These are phyloP conservation scores for Centroberyx gerrardi DNA, from an alignment of 2,797 vertebrate genomes.

Conservation along the genomic window DNA sequence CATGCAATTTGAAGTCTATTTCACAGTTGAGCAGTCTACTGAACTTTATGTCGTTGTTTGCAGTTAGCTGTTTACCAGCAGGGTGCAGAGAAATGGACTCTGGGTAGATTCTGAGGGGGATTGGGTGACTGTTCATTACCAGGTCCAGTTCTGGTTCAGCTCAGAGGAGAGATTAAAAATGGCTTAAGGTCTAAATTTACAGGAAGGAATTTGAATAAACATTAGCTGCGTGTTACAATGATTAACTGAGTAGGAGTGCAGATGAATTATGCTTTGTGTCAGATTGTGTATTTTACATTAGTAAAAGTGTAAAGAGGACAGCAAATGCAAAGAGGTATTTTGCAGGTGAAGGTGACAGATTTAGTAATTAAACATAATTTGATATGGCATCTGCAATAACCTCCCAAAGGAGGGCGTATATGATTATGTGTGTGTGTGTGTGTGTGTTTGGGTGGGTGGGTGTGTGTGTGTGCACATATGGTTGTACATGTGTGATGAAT, in stretches of 20 bases:
- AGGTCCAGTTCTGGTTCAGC: constrained; percentile 20
- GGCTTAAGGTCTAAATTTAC: constrained; percentile 27
- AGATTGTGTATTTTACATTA: constrained; percentile 3
- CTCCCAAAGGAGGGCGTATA: background rate
- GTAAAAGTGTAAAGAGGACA: constrained; percentile 1
- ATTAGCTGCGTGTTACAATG: constrained; percentile 10
- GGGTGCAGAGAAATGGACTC: constrained; percentile 26
- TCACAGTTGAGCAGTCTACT: constrained; percentile 81
- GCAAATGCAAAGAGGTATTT: constrained; percentile 2
- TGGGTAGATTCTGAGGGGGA: constrained; percentile 45
- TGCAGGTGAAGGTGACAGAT: constrained; percentile 32
- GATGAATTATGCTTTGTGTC: constrained; percentile 5
- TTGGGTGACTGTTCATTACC: constrained; percentile 41
- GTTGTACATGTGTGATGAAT: constrained; percentile 46
- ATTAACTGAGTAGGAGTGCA: background rate
- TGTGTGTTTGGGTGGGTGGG: background rate
- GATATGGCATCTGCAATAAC: constrained; percentile 25
- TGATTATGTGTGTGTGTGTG: constrained; percentile 12
- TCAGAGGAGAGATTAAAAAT: constrained; percentile 45
- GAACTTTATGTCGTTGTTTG: constrained; percentile 67
- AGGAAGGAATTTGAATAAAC: constrained; percentile 28
- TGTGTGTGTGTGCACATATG: constrained; percentile 26
- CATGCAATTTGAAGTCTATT: constrained; percentile 82
- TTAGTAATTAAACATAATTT: constrained; percentile 25
- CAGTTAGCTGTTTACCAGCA: constrained; percentile 64